Evolutionary conservation across 2,113 vertebrate genomes (phyloP).

Genomic region (Elephas maximus): DNA sequence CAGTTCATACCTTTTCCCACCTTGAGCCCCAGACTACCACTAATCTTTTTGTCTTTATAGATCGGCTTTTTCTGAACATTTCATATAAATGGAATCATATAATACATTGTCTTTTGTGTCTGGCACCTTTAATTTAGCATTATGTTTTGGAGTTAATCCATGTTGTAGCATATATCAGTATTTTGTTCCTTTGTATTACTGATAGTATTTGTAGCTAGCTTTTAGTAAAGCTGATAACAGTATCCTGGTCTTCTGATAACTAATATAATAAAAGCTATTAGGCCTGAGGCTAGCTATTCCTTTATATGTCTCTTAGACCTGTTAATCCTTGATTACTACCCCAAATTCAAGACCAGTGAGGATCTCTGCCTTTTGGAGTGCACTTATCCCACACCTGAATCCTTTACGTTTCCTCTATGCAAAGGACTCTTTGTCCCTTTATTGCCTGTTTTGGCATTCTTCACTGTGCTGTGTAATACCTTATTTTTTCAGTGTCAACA

Average conservation of each 20-base stretch:
- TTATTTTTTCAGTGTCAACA: slow-evolving; percentile 2
- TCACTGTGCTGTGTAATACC: slow-evolving; percentile 15
- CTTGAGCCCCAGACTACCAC: too few species aligned
- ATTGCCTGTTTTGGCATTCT: not conserved
- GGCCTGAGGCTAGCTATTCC: not conserved
- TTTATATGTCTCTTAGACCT: not conserved
- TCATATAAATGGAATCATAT: too few species aligned
- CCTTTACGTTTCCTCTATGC: not conserved
- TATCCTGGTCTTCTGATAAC: not conserved
- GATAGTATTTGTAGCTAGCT: slow-evolving; percentile 33
- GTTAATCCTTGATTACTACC: not conserved
- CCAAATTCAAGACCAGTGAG: not conserved
- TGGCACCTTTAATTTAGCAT: too few species aligned
- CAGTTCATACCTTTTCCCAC: too few species aligned
- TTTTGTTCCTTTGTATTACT: slow-evolving; percentile 49
- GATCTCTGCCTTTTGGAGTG: not conserved
- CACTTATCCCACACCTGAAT: not conserved
- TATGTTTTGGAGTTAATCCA: too few species aligned
- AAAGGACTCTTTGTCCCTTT: not conserved
- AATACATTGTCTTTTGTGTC: too few species aligned
- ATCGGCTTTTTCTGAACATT: too few species aligned
- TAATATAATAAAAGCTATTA: not conserved
- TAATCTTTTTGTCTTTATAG: too few species aligned
- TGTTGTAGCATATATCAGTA: not conserved
- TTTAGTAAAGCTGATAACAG: slow-evolving; percentile 19